Base-by-base conservation (phyloP, 2,113 vertebrate species). In the Ariopsis seemanni region DNA sequence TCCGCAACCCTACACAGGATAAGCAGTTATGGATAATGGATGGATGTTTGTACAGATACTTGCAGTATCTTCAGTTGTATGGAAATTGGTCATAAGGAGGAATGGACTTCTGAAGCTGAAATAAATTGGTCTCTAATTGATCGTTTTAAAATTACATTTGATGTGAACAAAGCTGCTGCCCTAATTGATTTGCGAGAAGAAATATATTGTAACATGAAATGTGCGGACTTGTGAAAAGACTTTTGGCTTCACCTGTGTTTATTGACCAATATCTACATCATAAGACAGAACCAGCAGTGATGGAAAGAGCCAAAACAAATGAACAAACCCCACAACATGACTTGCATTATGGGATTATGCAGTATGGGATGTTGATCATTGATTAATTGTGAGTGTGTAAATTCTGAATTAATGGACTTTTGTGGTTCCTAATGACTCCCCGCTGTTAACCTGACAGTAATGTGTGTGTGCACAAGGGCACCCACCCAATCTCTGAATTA, bases 391-490 rank as follows among this genome's bases (percentile, higher is more conserved):
- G 67, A 30, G 18, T 27, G 82, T 87, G 57, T 53, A 85, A 74
- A 89, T 85, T 87, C 71, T 57, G 67, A 69, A 82, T 84, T 82
- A 79, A 79, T 87, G 65, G 20, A 50, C 9, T 81, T 88, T 62
- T 83, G 55, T 83, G 86, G 53, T 60, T 82, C 9, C 22, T 78
- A 86, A 80, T 87, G 72, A 85, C 72, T 85, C 17, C 72, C 83
- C 27, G 74, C 34, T 84, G 63, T 25, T 85, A 71, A 83, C 30
- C 30, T 80, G 80, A 89, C 83, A 72, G 80, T 87, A 52, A 89
- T 82, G 7, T 50, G 18, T 71, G 53, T 84, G 63, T 72, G 77
- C 17, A 83, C 12, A 34, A 79, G 85, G 62, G 85, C 79, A 53
- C 42, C 7, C n/a, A 53, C 60, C 82, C 60, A 62, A 53, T 84